Conservation (phyloP, 2,888 invertebrate genomes). For the Phaonia tiefii region DNA sequence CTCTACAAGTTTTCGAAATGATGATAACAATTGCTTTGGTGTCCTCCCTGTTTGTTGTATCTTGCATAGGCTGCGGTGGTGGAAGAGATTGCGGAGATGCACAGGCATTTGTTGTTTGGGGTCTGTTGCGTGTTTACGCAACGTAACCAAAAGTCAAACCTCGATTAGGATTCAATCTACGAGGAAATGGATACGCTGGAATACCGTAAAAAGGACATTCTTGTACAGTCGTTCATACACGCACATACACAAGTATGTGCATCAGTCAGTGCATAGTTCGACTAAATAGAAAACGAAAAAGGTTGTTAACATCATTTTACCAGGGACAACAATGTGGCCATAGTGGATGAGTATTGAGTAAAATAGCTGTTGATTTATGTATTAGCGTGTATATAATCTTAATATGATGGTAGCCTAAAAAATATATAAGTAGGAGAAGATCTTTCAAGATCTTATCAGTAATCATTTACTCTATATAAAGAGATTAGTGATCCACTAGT, state of each 20-base stretch:
- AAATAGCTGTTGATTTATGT: too few relatives aligned
- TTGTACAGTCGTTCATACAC: conserved; percentile 70
- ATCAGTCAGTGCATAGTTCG: conserved; percentile 19
- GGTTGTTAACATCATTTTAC: conserved; percentile 51
- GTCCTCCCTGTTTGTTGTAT: conserved; percentile 35
- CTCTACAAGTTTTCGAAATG: conserved; percentile 52
- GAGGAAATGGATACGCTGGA: conserved; percentile 45
- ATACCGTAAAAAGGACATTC: conserved; percentile 31
- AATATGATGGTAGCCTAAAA: too few relatives aligned
- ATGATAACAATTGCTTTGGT: conserved; percentile 59
- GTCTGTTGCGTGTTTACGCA: conserved; percentile 79
- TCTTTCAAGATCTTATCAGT: too few relatives aligned
- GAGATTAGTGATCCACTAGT: too few relatives aligned
- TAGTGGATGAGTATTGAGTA: too few relatives aligned
- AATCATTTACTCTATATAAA: too few relatives aligned
- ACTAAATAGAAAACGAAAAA: conserved; percentile 28
- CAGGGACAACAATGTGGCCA: conserved; percentile 32
- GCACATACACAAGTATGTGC: conserved; percentile 53
- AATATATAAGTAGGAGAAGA: too few relatives aligned
- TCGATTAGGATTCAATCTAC: conserved; percentile 79
- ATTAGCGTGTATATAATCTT: too few relatives aligned
- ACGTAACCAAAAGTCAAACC: conserved; percentile 79
- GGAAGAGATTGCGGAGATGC: conserved; percentile 25
- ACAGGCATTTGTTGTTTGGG: conserved; percentile 49
- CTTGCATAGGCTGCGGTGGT: neutral